These are phyloP conservation scores for Nothobranchius furzeri DNA, from an alignment of 2,113 vertebrate genomes.

Conservation along the genomic window DNA sequence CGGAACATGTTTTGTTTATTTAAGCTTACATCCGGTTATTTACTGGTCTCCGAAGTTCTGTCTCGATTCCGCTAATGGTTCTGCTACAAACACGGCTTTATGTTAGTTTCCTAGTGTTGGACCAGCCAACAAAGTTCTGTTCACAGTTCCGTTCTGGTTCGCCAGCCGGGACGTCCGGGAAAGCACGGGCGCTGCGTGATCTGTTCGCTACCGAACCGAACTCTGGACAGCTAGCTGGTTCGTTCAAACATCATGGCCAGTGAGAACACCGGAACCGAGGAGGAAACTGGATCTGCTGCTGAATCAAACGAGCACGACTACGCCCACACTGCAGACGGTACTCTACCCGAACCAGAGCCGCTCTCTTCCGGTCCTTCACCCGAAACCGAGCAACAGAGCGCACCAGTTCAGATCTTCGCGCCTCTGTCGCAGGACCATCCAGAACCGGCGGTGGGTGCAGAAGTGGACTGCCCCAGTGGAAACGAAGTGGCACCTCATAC, in stretches of 20 bases:
- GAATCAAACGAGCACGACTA: slow-evolving; percentile 65
- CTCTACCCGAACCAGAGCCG: neutral
- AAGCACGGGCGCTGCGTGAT: slow-evolving; percentile 2
- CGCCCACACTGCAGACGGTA: slow-evolving; percentile 28
- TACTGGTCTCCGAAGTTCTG: neutral
- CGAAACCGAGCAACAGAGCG: neutral
- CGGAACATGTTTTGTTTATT: slow-evolving; percentile 46
- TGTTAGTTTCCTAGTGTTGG: too few relatives aligned
- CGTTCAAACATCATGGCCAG: slow-evolving; percentile 33
- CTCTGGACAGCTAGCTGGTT: neutral
- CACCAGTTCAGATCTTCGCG: too few relatives aligned
- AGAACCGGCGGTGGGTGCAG: slow-evolving; percentile 44
- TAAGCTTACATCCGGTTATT: slow-evolving; percentile 22
- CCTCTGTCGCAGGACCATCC: slow-evolving; percentile 20
- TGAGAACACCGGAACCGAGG: neutral
- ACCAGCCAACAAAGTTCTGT: fast-evolving
- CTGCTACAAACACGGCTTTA: neutral
- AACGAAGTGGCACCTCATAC: neutral
- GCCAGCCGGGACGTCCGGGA: neutral
- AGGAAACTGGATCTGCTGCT: slow-evolving; percentile 1
- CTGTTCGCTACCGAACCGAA: slow-evolving; percentile 1
- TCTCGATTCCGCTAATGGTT: neutral
- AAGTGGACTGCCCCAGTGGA: slow-evolving; percentile 54
- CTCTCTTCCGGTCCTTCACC: neutral
- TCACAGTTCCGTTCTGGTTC: neutral